A percentile compares a stretch with the other conserved stretches of the same genome.
Evolutionary conservation across 1,140 invertebrate genomes (phyloP).

Genomic region (Zaprionus davidi): DNA sequence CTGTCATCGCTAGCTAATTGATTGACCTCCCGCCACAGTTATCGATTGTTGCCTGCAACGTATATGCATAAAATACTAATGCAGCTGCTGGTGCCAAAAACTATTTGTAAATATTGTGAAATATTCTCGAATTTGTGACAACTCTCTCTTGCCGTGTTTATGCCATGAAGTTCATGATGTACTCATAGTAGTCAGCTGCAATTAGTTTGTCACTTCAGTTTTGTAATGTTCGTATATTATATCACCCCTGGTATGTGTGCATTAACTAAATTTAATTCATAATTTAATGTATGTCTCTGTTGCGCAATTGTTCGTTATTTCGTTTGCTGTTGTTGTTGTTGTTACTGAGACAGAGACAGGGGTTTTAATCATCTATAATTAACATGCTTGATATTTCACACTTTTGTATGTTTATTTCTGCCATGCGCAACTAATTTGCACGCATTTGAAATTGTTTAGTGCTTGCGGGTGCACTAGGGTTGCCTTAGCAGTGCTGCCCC

Average conservation of each 20-base stretch:
- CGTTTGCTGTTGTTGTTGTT: constrained; percentile 15
- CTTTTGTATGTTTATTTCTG: constrained; percentile 45
- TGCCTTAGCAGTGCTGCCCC: background rate
- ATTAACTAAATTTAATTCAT: constrained; percentile 11
- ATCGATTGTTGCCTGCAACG: constrained; percentile 4
- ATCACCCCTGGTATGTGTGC: constrained; percentile 7
- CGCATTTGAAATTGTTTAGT: constrained; percentile 41
- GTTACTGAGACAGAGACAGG: constrained; percentile 24
- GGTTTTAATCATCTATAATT: constrained; percentile 52
- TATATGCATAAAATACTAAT: background rate
- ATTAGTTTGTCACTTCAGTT: constrained; percentile 4
- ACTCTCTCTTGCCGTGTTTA: background rate
- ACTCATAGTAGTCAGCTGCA: background rate
- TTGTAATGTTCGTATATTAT: constrained; percentile 14
- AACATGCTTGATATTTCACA: constrained; percentile 61
- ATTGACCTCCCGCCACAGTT: background rate
- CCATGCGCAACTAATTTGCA: constrained; percentile 56
- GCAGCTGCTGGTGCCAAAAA: constrained; percentile 1
- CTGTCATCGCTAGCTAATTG: background rate
- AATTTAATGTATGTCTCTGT: constrained; percentile 29
- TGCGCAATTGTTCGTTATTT: constrained; percentile 38
- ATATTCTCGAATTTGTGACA: background rate
- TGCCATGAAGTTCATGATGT: constrained; percentile 1
- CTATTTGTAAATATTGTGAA: background rate
- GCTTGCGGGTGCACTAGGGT: constrained; percentile 10